A percentile compares a stretch with the other conserved stretches of the same genome.
Conservation (phyloP, 2,113 vertebrate genomes). For the Cynopterus brachyotis region DNA sequence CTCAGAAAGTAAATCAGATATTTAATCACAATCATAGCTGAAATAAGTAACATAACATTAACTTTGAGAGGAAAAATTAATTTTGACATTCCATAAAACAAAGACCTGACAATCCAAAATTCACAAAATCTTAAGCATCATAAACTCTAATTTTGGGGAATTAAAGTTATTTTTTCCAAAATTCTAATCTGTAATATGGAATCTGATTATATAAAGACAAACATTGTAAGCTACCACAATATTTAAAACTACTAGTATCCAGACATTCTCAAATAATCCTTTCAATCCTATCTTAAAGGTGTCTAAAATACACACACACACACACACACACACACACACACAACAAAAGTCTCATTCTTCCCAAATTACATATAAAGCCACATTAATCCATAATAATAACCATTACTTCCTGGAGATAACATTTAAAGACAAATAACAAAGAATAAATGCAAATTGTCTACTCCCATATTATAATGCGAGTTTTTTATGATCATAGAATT, state of each 20-base stretch:
- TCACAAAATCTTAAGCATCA: background rate
- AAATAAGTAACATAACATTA: background rate
- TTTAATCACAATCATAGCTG: slow-evolving; percentile 36
- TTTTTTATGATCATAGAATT: slow-evolving; percentile 26
- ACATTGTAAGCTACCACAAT: background rate
- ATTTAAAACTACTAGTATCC: background rate
- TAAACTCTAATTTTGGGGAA: background rate
- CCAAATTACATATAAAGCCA: background rate
- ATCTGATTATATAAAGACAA: background rate
- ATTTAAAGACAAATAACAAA: slow-evolving; percentile 10
- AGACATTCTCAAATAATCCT: background rate
- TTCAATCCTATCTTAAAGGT: slow-evolving; percentile 27
- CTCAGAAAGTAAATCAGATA: slow-evolving; percentile 3
- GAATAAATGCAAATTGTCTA: background rate
- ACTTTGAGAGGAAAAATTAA: slow-evolving; percentile 27
- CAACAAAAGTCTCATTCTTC: background rate
- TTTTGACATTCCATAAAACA: slow-evolving; percentile 8
- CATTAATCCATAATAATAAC: background rate
- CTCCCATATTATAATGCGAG: background rate
- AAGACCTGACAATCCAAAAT: slow-evolving; percentile 18
- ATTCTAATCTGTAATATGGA: background rate
- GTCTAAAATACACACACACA: background rate
- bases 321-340: no score
- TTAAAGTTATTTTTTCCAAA: slow-evolving; percentile 31
- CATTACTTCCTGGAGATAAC: background rate